These are phyloP conservation scores for Drymodes brunneopygia DNA, from an alignment of 2,113 vertebrate genomes.

Conservation along the genomic window DNA sequence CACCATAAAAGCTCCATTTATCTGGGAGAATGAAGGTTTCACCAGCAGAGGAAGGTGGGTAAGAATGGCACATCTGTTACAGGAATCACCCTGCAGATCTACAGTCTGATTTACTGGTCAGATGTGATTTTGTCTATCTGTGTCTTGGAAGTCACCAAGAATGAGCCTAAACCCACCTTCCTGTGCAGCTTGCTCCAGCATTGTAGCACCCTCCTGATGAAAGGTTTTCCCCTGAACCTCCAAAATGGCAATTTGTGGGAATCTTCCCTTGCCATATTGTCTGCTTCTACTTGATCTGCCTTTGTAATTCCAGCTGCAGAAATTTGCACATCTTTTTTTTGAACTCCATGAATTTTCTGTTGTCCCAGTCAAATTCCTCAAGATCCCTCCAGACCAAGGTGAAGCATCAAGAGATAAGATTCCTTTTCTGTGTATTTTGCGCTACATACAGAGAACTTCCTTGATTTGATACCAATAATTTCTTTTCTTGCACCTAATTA, in stretches of 20 bases:
- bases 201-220: neutral
- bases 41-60: neutral
- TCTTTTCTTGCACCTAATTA: neutral
- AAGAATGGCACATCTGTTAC: neutral
- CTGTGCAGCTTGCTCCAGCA: neutral
- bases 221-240: neutral
- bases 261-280: neutral
- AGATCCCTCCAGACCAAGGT: neutral
- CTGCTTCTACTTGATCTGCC: neutral
- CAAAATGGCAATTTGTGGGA: neutral
- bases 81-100: neutral
- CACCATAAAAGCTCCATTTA: neutral
- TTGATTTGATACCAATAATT: neutral
- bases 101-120: neutral
- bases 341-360: neutral
- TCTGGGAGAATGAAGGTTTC: neutral
- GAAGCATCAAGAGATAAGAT: neutral
- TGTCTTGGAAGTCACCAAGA: neutral
- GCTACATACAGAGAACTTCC: neutral
- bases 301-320: neutral
- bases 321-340: neutral
- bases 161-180: neutral
- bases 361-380: neutral
- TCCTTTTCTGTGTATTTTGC: neutral
- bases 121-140: neutral